Evolutionary conservation across 2,113 vertebrate species (phyloP).

Genomic region (Egretta garzetta): DNA sequence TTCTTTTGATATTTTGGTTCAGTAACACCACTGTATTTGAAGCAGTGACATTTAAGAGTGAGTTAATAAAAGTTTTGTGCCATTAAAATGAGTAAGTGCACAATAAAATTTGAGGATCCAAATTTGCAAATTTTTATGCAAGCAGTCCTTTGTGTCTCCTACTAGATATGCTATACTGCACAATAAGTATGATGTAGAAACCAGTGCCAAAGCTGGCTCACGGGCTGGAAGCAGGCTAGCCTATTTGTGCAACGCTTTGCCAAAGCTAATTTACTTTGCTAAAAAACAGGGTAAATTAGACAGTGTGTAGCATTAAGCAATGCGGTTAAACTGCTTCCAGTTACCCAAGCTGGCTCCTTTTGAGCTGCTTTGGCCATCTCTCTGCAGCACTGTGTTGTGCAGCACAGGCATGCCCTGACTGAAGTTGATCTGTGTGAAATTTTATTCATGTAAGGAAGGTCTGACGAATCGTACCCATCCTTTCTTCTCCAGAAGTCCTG

Average conservation of each 20-base stretch:
- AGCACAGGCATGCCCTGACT: background rate
- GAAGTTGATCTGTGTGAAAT: background rate
- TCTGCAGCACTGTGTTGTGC: background rate
- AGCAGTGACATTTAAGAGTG: background rate
- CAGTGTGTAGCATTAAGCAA: background rate
- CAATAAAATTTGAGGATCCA: background rate
- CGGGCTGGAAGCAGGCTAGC: background rate
- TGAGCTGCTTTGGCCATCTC: constrained; percentile 6
- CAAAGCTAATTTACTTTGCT: constrained; percentile 50
- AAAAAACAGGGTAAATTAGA: constrained; percentile 27
- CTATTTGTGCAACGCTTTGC: constrained; percentile 12
- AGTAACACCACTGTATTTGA: background rate
- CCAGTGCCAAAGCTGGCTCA: background rate
- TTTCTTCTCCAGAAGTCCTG: background rate
- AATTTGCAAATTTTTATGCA: background rate
- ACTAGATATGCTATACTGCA: background rate
- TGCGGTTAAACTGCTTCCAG: constrained; percentile 17
- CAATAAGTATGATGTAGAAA: background rate
- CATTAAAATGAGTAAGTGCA: background rate
- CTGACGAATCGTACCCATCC: background rate
- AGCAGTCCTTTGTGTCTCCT: background rate
- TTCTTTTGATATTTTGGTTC: background rate
- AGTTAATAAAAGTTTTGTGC: background rate
- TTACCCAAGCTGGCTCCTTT: background rate
- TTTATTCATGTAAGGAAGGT: background rate